Evolutionary conservation across 2,113 vertebrate species (phyloP), one percentile per base, ranked within the genome.

Genomic region (Xenus cinereus): DNA sequence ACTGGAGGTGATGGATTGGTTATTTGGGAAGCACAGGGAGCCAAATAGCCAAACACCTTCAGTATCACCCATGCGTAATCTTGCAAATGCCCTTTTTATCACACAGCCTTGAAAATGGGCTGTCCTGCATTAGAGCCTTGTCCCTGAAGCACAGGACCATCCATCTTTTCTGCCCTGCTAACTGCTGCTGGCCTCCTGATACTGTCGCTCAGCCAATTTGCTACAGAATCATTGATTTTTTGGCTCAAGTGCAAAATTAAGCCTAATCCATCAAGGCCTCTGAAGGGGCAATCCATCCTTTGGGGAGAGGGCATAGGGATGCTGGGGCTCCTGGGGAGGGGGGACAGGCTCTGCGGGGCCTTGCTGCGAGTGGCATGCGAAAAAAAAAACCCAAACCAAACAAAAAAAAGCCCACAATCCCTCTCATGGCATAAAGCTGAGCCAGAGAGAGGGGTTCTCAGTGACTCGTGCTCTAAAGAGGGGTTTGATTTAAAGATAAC

Each of bases 301-400:
- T 0, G 5, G 83, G 45, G 81, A 79, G 64, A 48, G 54, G 13
- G 33, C 48, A 15, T 3, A 18, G 79, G 7, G 22, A 18, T 22
- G 57, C 7, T 39, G n/a, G 20, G 19, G 20, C 1, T 84, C 37
- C 60, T 0, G 4, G 28, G 6, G 15, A 0, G 5, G 16, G 45
- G 12, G 24, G 5, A 2, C n/a, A 41, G 56, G 48, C 7, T 62
- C 24, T 22, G 22, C 1, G 0, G 43, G 43, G 41, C 8, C 10
- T 32, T 60, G 79, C 30, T 33, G 32, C 10, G 7, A 15, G 21
- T 64, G 69, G n/a, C 6, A 14, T 11, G 46, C 2, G 19, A 14
- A 63, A 66, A 60, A 66, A 60, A 59, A 16, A 28, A 12, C 1
- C 33, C 12, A 14, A 63, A 56, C 41, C 1, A n/a, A 57, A n/a